phyloP scores from a whole-genome alignment of 2,113 vertebrate genomes.

The Sialia sialis region DNA sequence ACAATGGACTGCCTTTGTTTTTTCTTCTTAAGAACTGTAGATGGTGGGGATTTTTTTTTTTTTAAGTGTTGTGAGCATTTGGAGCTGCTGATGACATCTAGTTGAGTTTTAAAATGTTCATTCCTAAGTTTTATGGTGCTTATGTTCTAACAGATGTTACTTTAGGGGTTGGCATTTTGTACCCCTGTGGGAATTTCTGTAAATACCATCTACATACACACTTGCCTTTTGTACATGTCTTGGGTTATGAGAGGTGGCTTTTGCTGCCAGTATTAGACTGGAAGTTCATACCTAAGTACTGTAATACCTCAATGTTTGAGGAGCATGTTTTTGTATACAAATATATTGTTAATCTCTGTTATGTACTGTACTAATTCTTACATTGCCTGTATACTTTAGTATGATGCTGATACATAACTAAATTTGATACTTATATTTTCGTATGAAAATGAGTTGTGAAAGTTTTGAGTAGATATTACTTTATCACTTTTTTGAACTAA shows the following conservation, averaged over 20 bases:
- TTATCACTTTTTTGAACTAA: conserved; percentile 95
- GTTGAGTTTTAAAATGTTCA: conserved; percentile 71
- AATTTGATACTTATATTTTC: conserved; percentile 99
- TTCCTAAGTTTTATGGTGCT: conserved; percentile 91
- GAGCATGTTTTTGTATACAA: conserved; percentile 95
- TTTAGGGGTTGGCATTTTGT: conserved; percentile 81
- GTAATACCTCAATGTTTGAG: conserved; percentile 98
- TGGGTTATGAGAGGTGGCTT: conserved; percentile 87
- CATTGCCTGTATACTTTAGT: conserved; percentile 99
- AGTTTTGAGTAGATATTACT: conserved; percentile 99
- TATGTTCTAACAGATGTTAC: conserved; percentile 84
- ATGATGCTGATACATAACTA: conserved; percentile 99
- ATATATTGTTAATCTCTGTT: conserved; percentile 92
- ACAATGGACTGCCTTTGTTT: conserved; percentile 54
- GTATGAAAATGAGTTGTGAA: conserved; percentile 99
- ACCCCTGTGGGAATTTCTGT: conserved; percentile 84
- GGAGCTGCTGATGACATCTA: conserved; percentile 76
- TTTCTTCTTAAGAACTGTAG: conserved; percentile 46
- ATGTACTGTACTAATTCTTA: conserved; percentile 99
- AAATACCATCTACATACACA: conserved; percentile 95
- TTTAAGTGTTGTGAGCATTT: conserved; percentile 64
- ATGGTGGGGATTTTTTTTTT: conserved; percentile 56
- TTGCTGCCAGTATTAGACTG: conserved; percentile 94
- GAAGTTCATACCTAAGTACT: conserved; percentile 99
- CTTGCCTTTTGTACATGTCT: conserved; percentile 90